Evolutionary conservation across 1,140 invertebrate genomes (phyloP).

Genomic region (Zaprionus tsacasi): DNA sequence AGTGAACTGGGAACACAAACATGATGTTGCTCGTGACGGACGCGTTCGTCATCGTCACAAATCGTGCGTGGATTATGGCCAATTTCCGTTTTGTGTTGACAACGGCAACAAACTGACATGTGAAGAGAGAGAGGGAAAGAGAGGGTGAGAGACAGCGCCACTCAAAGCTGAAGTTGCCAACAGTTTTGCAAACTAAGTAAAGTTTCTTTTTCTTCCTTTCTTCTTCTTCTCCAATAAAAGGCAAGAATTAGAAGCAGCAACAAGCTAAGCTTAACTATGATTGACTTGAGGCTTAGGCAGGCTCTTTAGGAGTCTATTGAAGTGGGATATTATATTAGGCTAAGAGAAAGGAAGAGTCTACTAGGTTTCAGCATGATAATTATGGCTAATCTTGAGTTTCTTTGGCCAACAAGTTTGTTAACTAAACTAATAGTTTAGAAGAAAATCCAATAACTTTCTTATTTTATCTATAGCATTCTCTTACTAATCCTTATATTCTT

Average conservation of each 20-base stretch:
- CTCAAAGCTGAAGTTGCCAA: not conserved
- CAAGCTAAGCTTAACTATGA: not conserved
- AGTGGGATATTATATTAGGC: not conserved
- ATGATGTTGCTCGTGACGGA: constrained; percentile 27
- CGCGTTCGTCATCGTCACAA: constrained; percentile 39
- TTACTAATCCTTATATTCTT: not conserved
- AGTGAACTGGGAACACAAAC: constrained; percentile 46
- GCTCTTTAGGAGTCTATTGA: not conserved
- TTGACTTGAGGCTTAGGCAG: not conserved
- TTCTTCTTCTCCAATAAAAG: not conserved
- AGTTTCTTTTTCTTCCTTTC: not conserved
- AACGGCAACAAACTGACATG: not conserved
- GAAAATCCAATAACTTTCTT: too few relatives aligned
- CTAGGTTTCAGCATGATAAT: not conserved
- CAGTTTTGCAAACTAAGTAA: not conserved
- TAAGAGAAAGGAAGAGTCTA: not conserved
- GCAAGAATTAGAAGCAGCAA: not conserved
- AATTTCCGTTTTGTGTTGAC: constrained; percentile 68
- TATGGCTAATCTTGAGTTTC: not conserved
- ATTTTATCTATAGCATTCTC: too few relatives aligned
- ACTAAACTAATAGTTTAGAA: too few relatives aligned
- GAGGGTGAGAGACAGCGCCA: not conserved
- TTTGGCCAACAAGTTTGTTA: too few relatives aligned
- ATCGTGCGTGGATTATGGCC: constrained; percentile 79
- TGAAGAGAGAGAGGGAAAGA: too few relatives aligned